phyloP scores from a whole-genome alignment of 23 tunicate species.

The Ciona savignyi region DNA sequence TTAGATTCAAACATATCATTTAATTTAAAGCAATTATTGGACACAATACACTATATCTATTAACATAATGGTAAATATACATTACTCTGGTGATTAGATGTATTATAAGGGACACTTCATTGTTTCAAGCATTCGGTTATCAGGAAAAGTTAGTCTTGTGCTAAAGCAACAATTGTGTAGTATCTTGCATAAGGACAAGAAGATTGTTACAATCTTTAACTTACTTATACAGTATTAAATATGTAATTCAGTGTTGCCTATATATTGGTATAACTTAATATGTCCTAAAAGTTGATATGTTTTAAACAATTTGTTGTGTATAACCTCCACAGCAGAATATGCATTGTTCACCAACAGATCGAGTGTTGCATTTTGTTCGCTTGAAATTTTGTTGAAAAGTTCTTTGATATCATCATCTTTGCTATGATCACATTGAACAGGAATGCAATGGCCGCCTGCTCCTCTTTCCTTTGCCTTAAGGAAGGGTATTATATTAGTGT shows the following conservation, averaged over 20 bases:
- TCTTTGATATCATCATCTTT: conserved; percentile 30
- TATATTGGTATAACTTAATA: no score
- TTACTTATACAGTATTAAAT: no score
- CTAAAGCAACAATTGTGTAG: neutral
- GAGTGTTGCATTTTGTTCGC: conserved; percentile 39
- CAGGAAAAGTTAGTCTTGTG: neutral
- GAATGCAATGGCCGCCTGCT: conserved; percentile 40
- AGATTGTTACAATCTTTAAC: no score
- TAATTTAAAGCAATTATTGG: no score
- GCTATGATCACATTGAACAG: conserved; percentile 61
- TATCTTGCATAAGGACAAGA: no score
- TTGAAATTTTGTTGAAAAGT: conserved; percentile 31
- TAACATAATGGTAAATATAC: no score
- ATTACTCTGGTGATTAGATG: no score
- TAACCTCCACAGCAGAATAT: conserved; percentile 65
- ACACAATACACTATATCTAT: no score
- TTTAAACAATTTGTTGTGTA: neutral
- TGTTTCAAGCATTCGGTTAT: neutral
- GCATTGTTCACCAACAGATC: conserved; percentile 86
- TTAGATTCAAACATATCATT: neutral
- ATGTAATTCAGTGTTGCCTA: no score
- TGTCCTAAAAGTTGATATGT: no score
- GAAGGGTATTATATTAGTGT: no score
- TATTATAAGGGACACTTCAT: no score
- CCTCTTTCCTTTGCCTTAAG: conserved; percentile 44